Evolutionary conservation across 2,113 vertebrate species (phyloP).

Genomic region (Camelus bactrianus): DNA sequence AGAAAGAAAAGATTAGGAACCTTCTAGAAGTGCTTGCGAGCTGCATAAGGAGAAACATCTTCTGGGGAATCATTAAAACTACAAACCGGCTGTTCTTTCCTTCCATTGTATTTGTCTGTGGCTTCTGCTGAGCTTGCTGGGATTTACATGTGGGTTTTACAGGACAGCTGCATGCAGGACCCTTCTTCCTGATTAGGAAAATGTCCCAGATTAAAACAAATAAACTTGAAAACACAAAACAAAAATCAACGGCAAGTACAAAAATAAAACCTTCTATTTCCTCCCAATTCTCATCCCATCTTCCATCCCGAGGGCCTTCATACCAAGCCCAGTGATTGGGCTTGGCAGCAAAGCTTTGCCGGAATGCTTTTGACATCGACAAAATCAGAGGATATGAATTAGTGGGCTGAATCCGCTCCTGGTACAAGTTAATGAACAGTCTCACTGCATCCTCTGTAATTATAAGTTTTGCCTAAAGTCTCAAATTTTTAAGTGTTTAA

Average conservation of each 20-base stretch:
- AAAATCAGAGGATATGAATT: background rate
- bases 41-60: background rate
- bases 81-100: background rate
- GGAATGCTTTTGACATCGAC: background rate
- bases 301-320: background rate
- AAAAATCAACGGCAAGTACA: background rate
- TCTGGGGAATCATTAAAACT: background rate
- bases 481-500: background rate
- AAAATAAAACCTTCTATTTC: background rate
- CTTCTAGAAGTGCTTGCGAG: background rate
- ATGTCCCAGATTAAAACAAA: background rate
- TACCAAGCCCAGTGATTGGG: fast-evolving
- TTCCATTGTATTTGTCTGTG: background rate
- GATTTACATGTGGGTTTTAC: background rate
- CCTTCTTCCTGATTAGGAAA: background rate
- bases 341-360: background rate
- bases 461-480: background rate
- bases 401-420: background rate
- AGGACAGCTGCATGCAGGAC: background rate
- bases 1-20: background rate
- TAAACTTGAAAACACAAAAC: background rate
- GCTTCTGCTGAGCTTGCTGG: background rate
- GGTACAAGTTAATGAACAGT: background rate
- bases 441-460: background rate
- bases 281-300: background rate